These are phyloP conservation scores for Pelusios castaneus DNA, from an alignment of 2,113 vertebrate species.

Conservation along the genomic window DNA sequence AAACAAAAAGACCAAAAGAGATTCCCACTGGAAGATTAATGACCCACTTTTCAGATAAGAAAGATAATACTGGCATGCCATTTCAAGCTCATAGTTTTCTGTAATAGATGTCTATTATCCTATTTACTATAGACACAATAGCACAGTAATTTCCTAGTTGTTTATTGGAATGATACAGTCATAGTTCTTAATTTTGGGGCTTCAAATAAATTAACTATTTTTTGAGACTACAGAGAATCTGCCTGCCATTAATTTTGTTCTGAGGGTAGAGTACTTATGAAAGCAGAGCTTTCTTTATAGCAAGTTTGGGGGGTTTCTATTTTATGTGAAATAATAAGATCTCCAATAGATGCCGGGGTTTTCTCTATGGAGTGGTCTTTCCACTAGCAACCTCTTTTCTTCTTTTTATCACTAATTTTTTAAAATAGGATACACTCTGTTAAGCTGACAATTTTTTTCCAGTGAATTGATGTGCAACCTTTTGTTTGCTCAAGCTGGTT, in stretches of 20 bases:
- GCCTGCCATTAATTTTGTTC: not conserved
- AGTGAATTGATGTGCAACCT: slow-evolving; percentile 3
- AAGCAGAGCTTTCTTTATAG: not conserved
- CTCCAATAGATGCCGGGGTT: not conserved
- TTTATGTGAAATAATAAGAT: not conserved
- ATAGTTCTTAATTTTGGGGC: not conserved
- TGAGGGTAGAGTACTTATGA: not conserved
- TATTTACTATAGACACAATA: not conserved
- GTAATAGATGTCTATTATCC: not conserved
- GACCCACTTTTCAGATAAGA: not conserved
- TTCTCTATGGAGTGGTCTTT: not conserved
- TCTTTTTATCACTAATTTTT: not conserved
- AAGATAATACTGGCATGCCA: not conserved
- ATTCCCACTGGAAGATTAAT: not conserved
- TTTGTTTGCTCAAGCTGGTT: slow-evolving; percentile 44
- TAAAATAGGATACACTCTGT: not conserved
- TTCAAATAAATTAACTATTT: slow-evolving; percentile 17
- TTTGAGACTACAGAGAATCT: not conserved
- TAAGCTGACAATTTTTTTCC: slow-evolving; percentile 38
- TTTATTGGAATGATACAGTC: not conserved
- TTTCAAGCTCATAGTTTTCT: not conserved
- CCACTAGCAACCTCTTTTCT: not conserved
- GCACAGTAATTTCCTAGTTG: not conserved
- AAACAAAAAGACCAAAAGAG: slow-evolving; percentile 19
- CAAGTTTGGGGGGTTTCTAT: not conserved